These are phyloP conservation scores for Garrulus glandarius DNA, from an alignment of 2,797 vertebrate genomes.

Conservation along the genomic window DNA sequence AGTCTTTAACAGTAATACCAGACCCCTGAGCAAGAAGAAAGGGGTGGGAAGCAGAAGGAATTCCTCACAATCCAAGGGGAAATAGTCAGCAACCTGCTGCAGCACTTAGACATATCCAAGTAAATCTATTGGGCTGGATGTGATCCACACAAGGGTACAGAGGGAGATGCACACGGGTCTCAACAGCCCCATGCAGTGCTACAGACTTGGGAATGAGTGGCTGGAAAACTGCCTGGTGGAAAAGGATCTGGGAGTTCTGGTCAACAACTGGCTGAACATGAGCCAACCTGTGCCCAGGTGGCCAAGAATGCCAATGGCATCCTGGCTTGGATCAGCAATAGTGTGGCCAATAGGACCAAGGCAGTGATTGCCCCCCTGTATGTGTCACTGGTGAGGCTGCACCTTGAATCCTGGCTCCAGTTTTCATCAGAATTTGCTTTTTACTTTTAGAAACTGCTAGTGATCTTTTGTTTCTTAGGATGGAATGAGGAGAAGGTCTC, in stretches of 20 bases:
- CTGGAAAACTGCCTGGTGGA: not conserved
- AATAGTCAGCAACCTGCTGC: not conserved
- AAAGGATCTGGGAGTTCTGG: not conserved
- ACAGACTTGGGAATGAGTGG: not conserved
- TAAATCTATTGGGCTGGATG: not conserved
- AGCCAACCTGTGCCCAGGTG: not conserved
- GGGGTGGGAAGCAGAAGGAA: not conserved
- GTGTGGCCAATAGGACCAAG: not conserved
- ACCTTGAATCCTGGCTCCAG: rapidly evolving
- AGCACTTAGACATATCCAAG: not conserved
- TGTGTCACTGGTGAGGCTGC: not conserved
- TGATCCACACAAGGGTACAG: not conserved
- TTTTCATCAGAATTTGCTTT: not conserved
- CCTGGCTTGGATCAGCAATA: not conserved
- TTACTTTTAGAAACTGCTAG: not conserved
- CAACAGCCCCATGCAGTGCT: not conserved
- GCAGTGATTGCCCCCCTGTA: too few relatives aligned
- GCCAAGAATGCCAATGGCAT: not conserved
- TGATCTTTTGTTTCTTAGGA: not conserved
- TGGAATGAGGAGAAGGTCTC: not conserved
- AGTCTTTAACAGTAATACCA: not conserved
- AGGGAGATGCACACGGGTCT: not conserved
- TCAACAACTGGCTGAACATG: rapidly evolving
- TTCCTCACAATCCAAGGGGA: not conserved
- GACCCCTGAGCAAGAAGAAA: not conserved